A percentile compares a stretch with the other conserved stretches of the same genome.
Evolutionary conservation across 2,797 vertebrate genomes (phyloP).

Genomic region (Eremophila alpestris): DNA sequence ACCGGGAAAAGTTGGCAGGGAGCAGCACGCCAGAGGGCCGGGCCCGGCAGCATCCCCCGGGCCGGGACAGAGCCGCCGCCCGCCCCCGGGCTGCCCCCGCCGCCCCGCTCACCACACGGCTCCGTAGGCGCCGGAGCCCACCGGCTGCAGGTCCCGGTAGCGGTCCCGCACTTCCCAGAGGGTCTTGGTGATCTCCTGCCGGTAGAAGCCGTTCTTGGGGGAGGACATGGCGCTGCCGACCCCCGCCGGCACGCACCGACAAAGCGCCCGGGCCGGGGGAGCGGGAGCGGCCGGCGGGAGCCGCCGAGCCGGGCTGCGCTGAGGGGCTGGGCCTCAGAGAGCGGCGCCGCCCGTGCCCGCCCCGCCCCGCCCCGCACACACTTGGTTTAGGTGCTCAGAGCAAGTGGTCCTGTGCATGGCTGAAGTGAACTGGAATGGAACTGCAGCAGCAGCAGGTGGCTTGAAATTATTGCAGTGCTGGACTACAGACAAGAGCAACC

Average conservation of each 20-base stretch:
- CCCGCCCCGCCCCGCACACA: not conserved
- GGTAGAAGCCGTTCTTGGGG: constrained; percentile 85
- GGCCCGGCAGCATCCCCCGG: not conserved
- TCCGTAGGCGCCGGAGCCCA: constrained; percentile 94
- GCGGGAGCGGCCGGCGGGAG: not conserved
- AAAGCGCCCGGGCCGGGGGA: not conserved
- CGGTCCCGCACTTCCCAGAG: constrained; percentile 90
- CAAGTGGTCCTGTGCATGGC: rapidly evolving
- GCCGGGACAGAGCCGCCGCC: not conserved
- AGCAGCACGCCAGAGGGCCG: not conserved
- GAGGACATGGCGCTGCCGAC: constrained; percentile 78
- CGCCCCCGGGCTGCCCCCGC: not conserved
- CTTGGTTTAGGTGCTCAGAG: not conserved
- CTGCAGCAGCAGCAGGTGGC: not conserved
- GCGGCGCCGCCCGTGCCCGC: not conserved
- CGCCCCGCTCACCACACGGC: constrained; percentile 88
- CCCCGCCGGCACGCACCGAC: not conserved
- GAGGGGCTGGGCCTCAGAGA: not conserved
- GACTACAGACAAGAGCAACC: rapidly evolving
- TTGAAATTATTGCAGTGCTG: rapidly evolving
- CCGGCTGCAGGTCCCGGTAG: constrained; percentile 88
- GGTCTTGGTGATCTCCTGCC: constrained; percentile 90
- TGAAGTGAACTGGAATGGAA: rapidly evolving
- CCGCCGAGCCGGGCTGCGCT: not conserved
- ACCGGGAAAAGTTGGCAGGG: not conserved